Percentiles rank a stretch among this genome's conserved stretches.
Evolutionary conservation across 2,888 invertebrate species (phyloP).

Genomic region (Chymomyza caudatula): DNA sequence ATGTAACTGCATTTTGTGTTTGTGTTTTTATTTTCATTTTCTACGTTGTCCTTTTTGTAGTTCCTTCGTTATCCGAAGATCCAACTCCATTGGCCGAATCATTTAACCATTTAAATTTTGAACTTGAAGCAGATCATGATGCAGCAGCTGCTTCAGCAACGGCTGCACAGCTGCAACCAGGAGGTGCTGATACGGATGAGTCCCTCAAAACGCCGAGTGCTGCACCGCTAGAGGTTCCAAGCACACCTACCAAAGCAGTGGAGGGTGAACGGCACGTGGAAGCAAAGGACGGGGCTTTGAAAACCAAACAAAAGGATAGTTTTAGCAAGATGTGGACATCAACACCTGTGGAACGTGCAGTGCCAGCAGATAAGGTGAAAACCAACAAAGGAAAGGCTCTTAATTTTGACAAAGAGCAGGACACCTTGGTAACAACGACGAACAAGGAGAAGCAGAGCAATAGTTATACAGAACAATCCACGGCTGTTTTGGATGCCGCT

Average conservation of each 20-base stretch:
- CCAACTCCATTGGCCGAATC: conserved; percentile 78
- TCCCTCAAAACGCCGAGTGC: conserved; percentile 71
- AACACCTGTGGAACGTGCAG: conserved; percentile 57
- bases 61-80: conserved; percentile 79
- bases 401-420: conserved; percentile 45
- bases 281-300: not conserved
- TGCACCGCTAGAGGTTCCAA: conserved; percentile 20
- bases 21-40: conserved; percentile 3
- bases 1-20: conserved; percentile 16
- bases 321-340: conserved; percentile 64
- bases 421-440: not conserved
- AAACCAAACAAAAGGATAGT: conserved; percentile 18
- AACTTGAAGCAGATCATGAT: conserved; percentile 75
- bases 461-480: conserved; percentile 24
- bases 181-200: conserved; percentile 55
- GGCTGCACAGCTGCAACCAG: conserved; percentile 52
- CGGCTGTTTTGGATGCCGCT: conserved; percentile 7
- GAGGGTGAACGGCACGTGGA: conserved; percentile 17
- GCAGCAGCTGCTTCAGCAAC: conserved; percentile 13
- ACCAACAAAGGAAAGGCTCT: conserved; percentile 43
- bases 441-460: conserved; percentile 2
- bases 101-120: conserved; percentile 77
- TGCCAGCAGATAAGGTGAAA: conserved; percentile 8
- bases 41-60: conserved; percentile 54
- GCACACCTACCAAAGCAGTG: conserved; percentile 41